Evolutionary conservation across 2,888 invertebrate species (phyloP).

Genomic region (Pandemis corylana): DNA sequence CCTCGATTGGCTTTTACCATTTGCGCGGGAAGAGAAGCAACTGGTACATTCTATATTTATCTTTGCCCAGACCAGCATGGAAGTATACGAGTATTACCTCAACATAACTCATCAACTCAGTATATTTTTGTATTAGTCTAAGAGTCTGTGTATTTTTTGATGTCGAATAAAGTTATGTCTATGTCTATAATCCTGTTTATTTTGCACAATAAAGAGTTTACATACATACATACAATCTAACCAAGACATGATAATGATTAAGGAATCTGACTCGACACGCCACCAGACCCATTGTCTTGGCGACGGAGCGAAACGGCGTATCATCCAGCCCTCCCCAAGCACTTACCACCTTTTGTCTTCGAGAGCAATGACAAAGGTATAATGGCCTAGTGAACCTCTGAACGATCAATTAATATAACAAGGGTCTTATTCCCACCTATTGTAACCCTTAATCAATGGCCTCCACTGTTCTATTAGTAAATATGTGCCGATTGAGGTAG

Average conservation of each 20-base stretch:
- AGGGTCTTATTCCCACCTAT: background rate
- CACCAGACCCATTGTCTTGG: background rate
- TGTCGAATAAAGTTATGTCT: too few species aligned
- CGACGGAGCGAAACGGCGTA: background rate
- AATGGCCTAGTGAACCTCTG: background rate
- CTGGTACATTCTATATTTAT: too few species aligned
- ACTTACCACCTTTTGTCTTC: background rate
- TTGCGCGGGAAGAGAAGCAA: too few species aligned
- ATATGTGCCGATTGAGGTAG: background rate
- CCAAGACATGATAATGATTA: slow-evolving; percentile 1
- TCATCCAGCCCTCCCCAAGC: background rate
- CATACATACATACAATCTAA: too few species aligned
- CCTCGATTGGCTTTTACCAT: too few species aligned
- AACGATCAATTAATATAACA: background rate
- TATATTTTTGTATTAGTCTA: too few species aligned
- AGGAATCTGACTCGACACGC: background rate
- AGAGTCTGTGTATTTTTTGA: too few species aligned
- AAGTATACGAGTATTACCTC: too few species aligned
- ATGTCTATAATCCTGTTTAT: too few species aligned
- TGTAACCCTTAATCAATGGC: background rate
- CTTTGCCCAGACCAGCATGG: too few species aligned
- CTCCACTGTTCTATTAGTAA: background rate
- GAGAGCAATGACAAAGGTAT: background rate
- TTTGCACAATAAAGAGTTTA: too few species aligned
- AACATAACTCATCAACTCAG: too few species aligned